phyloP scores from a whole-genome alignment of 2,113 vertebrate species.

The Perca fluviatilis region DNA sequence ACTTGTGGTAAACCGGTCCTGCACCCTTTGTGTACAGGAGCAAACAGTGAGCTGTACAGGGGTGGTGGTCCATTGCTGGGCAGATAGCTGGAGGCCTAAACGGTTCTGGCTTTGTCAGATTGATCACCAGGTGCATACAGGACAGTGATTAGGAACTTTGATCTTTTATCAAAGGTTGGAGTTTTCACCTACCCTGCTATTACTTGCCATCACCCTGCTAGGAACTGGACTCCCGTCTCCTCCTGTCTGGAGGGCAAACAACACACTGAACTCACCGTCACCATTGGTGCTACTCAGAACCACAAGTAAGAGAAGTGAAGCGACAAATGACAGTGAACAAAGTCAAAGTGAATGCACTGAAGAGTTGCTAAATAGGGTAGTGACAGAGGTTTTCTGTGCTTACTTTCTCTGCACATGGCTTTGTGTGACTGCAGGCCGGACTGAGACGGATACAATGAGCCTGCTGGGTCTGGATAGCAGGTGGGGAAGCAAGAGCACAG shows the following conservation, averaged over 20 bases:
- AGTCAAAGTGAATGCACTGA: background rate
- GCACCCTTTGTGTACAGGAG: slow-evolving; percentile 49
- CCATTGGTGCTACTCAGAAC: background rate
- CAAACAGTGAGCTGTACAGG: slow-evolving; percentile 39
- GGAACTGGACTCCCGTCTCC: background rate
- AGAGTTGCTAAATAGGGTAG: slow-evolving; percentile 2
- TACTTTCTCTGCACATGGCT: background rate
- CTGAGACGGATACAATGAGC: slow-evolving; percentile 9
- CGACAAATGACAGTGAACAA: slow-evolving; percentile 28
- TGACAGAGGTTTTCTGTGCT: slow-evolving; percentile 8
- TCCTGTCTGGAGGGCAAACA: slow-evolving; percentile 27
- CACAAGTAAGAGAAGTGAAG: background rate
- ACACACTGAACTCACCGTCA: slow-evolving; percentile 17
- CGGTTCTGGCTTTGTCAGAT: slow-evolving; percentile 41
- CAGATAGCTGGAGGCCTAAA: slow-evolving; percentile 35
- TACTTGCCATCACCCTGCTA: slow-evolving; percentile 1
- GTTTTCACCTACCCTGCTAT: background rate
- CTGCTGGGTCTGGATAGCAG: slow-evolving; percentile 38
- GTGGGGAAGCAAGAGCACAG: slow-evolving; percentile 28
- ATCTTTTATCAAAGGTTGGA: slow-evolving; percentile 22
- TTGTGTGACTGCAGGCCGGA: slow-evolving; percentile 28
- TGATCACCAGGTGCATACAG: slow-evolving; percentile 24
- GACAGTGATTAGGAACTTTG: slow-evolving; percentile 23
- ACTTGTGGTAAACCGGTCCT: slow-evolving; percentile 37
- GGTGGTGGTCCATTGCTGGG: slow-evolving; percentile 41